Percentiles rank a stretch among this genome's conserved stretches.
phyloP scores from a whole-genome alignment of 2,888 invertebrate species.

The Laothoe populi region DNA sequence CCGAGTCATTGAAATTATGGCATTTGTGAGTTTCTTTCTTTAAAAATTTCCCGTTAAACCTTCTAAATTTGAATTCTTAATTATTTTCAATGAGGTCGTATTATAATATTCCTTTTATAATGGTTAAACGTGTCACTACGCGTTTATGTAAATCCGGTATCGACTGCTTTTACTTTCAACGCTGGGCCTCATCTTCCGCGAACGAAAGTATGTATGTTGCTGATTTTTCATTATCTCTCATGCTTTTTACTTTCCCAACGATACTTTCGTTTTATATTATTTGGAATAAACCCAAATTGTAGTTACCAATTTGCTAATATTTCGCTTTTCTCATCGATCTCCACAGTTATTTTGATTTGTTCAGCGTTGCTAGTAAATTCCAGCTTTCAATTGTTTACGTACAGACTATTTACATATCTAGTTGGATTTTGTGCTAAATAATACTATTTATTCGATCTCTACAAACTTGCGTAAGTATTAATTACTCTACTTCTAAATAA shows the following conservation, averaged over 20 bases:
- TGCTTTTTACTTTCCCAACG: conserved; percentile 31
- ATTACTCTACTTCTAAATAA: too few species aligned
- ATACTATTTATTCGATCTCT: not conserved
- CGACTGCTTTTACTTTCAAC: conserved; percentile 78
- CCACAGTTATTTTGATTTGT: too few species aligned
- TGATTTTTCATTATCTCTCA: conserved; percentile 38
- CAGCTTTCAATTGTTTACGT: too few species aligned
- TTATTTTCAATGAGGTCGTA: not conserved
- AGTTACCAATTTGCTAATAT: too few species aligned
- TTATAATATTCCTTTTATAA: conserved; percentile 9
- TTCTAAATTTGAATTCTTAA: not conserved
- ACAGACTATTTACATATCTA: too few species aligned
- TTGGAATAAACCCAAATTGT: conserved; percentile 7
- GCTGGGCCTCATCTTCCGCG: conserved; percentile 60
- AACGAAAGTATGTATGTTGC: conserved; percentile 67
- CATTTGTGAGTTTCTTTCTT: not conserved
- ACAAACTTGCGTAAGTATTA: too few species aligned
- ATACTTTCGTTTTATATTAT: conserved; percentile 14
- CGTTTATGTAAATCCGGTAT: conserved; percentile 52
- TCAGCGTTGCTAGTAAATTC: too few species aligned
- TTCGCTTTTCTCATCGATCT: too few species aligned
- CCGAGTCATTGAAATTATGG: too few species aligned
- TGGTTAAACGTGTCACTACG: conserved; percentile 15
- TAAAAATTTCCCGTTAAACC: not conserved
- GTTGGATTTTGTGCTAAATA: too few species aligned